A percentile compares a stretch with the other conserved stretches of the same genome.
phyloP scores from a whole-genome alignment of 2,113 vertebrate genomes.

The Lasiurus borealis region DNA sequence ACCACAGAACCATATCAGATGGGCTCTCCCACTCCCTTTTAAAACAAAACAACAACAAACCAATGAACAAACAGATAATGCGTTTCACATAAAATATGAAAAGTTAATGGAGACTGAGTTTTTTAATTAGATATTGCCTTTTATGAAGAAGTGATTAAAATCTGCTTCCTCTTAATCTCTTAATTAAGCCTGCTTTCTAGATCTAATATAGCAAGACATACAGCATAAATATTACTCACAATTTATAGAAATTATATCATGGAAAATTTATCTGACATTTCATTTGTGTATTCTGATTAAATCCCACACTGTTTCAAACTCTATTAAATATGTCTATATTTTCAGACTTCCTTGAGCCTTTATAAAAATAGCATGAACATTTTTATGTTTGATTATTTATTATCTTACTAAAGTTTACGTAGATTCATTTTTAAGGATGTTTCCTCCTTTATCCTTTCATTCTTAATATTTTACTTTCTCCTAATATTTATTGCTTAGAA shows the following conservation, averaged over 20 bases:
- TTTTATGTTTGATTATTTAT: slow-evolving; percentile 52
- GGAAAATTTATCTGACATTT: slow-evolving; percentile 44
- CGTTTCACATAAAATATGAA: slow-evolving; percentile 49
- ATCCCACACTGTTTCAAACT: slow-evolving; percentile 42
- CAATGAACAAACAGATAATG: background rate
- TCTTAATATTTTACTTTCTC: slow-evolving; percentile 9
- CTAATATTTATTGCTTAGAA: background rate
- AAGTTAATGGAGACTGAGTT: slow-evolving; percentile 33
- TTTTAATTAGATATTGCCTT: slow-evolving; percentile 49
- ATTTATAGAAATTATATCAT: slow-evolving; percentile 52
- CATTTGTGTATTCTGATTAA: slow-evolving; percentile 40
- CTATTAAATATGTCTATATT: slow-evolving; percentile 39
- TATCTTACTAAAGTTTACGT: slow-evolving; percentile 32
- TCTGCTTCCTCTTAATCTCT: slow-evolving; percentile 18
- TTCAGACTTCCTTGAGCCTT: background rate
- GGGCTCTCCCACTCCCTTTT: background rate
- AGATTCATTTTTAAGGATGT: slow-evolving; percentile 1
- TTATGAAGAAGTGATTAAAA: slow-evolving; percentile 51
- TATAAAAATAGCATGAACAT: slow-evolving; percentile 31
- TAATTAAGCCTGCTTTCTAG: slow-evolving; percentile 59
- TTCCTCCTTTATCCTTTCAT: background rate
- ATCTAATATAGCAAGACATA: slow-evolving; percentile 51
- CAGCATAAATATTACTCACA: slow-evolving; percentile 21
- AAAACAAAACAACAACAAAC: background rate
- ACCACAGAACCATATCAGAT: too few species aligned